Conservation (phyloP, 2,113 vertebrate genomes). For the Chionodraco myersi region DNA sequence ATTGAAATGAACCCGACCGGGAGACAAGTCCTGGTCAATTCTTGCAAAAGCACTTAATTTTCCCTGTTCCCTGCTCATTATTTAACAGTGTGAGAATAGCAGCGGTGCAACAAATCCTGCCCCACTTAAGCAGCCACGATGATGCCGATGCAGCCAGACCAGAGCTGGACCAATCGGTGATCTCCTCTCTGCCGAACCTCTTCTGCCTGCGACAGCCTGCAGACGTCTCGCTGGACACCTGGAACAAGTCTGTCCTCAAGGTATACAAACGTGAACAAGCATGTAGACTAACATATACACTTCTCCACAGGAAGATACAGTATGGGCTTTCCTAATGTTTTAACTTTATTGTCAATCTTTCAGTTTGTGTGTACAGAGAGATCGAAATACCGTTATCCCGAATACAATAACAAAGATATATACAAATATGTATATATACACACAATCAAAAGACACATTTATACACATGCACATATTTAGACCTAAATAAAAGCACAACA, state of each 20-base stretch:
- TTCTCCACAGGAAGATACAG: not conserved
- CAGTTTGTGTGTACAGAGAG: no score
- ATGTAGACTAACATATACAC: not conserved
- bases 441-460: no score
- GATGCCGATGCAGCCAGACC: conserved; percentile 82
- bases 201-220: conserved; percentile 83
- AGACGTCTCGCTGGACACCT: conserved; percentile 87
- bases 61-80: conserved; percentile 26
- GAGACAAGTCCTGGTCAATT: conserved; percentile 40
- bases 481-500: no score
- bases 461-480: no score
- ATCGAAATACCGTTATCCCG: no score
- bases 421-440: no score
- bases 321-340: no score
- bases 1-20: conserved; percentile 56
- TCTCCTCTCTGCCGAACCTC: conserved; percentile 85
- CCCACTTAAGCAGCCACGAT: conserved; percentile 83
- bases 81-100: conserved; percentile 85
- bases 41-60: conserved; percentile 52
- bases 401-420: no score
- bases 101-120: conserved; percentile 88
- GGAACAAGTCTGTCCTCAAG: conserved; percentile 90
- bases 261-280: conserved; percentile 68
- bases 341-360: no score
- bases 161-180: conserved; percentile 73